Evolutionary conservation across 1,140 invertebrate species (phyloP), one percentile per base, ranked within the genome.

Genomic region (Melipona quadrifasciata): DNA sequence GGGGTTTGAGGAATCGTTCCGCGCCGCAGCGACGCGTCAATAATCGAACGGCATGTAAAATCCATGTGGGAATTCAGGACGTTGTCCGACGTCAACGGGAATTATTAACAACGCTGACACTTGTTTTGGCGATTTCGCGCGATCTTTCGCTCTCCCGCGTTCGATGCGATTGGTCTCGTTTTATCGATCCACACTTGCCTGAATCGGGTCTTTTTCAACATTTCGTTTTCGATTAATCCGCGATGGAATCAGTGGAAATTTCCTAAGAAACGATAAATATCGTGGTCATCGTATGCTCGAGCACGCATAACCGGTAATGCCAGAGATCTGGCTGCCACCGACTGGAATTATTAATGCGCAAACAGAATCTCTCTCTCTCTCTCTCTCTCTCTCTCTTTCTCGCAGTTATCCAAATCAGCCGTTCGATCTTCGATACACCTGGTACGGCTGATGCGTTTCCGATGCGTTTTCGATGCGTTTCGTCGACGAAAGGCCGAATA

Each of bases 101-200:
- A 89, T 89, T 89, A 89, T 89, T 88, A 86, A 89, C 86, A 88
- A 89, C 72, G 80, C 39, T 71, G 82, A 89, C 86, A 58, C 80
- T 85, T 85, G 73, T 87, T 47, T 75, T 57, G 64, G 39, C 14
- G 14, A 17, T 61, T n/a, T 61, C 75, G 53, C 47, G 71, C 80
- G 76, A 82, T 80, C 76, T 74, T 80, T 2, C 55, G 65, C 17
- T 51, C 72, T 10, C 34, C 61, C 27, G 58, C 47, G 47, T 27
- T 65, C 34, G 58, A 67, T 80, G 82, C 78, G 75, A 73, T 53
- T 55, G 39, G 27, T 53, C 80, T 74, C 79, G 55, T 58, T 57
- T 80, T 51, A 80, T 80, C 27, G 47, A 70, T 55, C 39, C 39
- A 39, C 39, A 47, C 39, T 47, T 47, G 8, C 8, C 39, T 8